phyloP scores from a whole-genome alignment of 1,140 invertebrate genomes.

The Eubasilissa regina region DNA sequence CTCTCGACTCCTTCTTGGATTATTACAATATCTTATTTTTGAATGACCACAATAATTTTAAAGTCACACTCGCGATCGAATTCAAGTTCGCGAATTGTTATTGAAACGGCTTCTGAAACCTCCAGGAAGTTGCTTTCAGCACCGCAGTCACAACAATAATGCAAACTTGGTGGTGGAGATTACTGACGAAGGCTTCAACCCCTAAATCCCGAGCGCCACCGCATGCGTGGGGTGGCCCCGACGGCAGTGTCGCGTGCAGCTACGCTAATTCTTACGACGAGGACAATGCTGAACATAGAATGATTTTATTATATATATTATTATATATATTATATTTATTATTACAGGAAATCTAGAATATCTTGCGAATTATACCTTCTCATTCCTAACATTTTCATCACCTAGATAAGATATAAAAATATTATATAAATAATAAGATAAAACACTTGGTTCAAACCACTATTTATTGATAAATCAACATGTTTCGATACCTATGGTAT shows the following conservation, averaged over 20 bases:
- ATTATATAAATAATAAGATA: too few relatives aligned
- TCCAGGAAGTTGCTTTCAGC: conserved; percentile 22
- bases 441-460: too few relatives aligned
- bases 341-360: too few relatives aligned
- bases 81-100: conserved; percentile 33
- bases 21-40: too few relatives aligned
- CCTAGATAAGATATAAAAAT: too few relatives aligned
- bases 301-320: neutral
- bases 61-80: neutral
- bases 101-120: conserved; percentile 17
- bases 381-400: too few relatives aligned
- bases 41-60: neutral
- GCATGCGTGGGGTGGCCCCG: neutral
- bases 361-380: too few relatives aligned
- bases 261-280: conserved; percentile 16
- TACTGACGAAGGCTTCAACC: conserved; percentile 15
- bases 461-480: too few relatives aligned
- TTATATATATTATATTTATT: too few relatives aligned
- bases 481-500: too few relatives aligned
- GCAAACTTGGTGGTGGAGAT: conserved; percentile 17
- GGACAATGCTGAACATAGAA: conserved; percentile 15
- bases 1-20: too few relatives aligned
- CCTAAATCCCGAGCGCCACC: neutral
- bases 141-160: conserved; percentile 29
- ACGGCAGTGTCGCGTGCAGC: conserved; percentile 28